phyloP scores from a whole-genome alignment of 2,888 invertebrate genomes.

The Conus canariensis region DNA sequence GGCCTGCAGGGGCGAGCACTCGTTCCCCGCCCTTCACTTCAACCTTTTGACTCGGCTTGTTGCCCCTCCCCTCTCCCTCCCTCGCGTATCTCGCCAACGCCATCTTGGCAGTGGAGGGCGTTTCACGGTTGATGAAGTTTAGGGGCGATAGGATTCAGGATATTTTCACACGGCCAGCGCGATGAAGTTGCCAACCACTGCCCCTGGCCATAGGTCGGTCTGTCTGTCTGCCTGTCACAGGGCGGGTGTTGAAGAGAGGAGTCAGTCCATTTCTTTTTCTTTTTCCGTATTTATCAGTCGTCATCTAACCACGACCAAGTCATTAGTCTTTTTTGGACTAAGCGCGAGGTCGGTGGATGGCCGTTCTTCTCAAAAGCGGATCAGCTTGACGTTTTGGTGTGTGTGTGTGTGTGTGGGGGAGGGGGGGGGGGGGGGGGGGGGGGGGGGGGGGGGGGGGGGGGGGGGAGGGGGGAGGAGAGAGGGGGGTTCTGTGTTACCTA shows the following conservation, averaged over 20 bases:
- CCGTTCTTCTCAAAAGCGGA: no score
- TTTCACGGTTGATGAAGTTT: neutral
- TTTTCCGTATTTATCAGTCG: no score
- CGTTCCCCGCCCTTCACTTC: conserved; percentile 20
- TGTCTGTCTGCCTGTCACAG: neutral
- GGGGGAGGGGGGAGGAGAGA: no score
- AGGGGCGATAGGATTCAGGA: neutral
- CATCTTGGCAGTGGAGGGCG: neutral
- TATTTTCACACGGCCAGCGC: neutral
- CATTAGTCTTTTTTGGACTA: no score
- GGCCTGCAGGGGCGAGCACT: conserved; percentile 43
- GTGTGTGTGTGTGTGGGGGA: no score
- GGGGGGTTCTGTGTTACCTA: no score
- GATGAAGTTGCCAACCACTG: neutral
- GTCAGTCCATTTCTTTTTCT: no score
- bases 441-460: no score
- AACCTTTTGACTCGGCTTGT: conserved; percentile 4
- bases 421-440: no score
- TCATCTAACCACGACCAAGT: no score
- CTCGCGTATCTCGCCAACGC: neutral
- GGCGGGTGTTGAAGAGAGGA: neutral
- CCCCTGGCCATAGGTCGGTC: neutral
- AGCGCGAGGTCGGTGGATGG: no score
- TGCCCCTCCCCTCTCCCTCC: neutral
- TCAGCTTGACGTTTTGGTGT: no score